Base-by-base conservation (phyloP, 1,140 invertebrate genomes). In the Elysia chlorotica region DNA sequence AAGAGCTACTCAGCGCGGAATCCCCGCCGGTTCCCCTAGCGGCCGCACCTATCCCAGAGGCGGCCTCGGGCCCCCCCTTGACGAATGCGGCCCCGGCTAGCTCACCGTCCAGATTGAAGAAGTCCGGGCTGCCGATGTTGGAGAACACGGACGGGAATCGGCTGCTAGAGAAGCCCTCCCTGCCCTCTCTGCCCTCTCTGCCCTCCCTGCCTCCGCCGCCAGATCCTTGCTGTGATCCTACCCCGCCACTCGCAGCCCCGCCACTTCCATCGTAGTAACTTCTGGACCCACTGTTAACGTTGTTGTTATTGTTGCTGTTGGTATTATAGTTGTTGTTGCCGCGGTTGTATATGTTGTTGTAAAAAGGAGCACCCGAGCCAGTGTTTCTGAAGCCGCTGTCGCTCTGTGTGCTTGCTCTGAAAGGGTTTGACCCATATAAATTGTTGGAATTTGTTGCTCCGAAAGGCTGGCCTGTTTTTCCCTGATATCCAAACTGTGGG, bases 101-200 rank as follows among this genome's bases (percentile, higher is more conserved):
- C 56, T 59, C 28, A 59, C 56, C 56, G 28, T 59, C 56, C 19
- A 59, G 56, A 25, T 59, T 59, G 56, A 59, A 59, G 25, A 59
- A 59, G 28, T 59, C 28, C 28, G 19, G 6, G 19, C 19, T 28
- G 25, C 56, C 56, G 25, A 59, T 59, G 25, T 30, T 59, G 28
- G 14, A 6, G 56, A 59, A 59, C 10, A 59, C 56, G 25, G 56
- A 59, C 56, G 56, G 56, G 56, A 59, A 59, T 25, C 28, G 56
- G 25, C 56, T 59, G 28, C 25, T 59, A 19, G 19, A 6, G 25
- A 17, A 59, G 10, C 56, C 56, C n/a, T n/a, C n/a, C n/a, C n/a
- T n/a, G n/a, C n/a, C n/a, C n/a, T n/a, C n/a, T n/a, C n/a, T n/a
- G n/a, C n/a, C n/a, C n/a, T n/a, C n/a, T n/a, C n/a, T n/a, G n/a